Evolutionary conservation across 2,797 vertebrate genomes (phyloP), one percentile per base, ranked within the genome.

Genomic region (Petrocephalus sullivani): DNA sequence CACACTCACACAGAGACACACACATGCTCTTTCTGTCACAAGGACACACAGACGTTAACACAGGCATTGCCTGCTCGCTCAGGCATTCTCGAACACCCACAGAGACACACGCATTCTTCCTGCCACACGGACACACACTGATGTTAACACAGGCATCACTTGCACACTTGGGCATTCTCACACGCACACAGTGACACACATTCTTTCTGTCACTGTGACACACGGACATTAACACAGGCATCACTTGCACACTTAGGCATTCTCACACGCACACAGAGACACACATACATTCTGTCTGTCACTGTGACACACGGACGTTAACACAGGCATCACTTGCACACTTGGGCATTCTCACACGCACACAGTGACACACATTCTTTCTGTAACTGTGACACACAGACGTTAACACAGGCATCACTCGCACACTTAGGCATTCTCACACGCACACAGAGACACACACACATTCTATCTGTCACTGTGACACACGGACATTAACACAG

Each of bases 161-260:
- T 28, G 28, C 64, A 33, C 3, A 14, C 67, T 75, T 1, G 41
- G 4, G 33, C 14, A 41, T 75, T 37, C 67, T 75, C 21, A 28
- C 28, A 64, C 23, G 9, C 94, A 93, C 94, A 92, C 93, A 94
- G 95, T 93, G 93, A 94, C 93, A 95, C 93, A 93, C 93, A 23
- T n/a, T 33, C 16, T 8, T 92, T 95, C 82, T 91, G 92, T 91
- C 86, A 90, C 81, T 87, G 41, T 54, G n/a, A 89, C 60, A 71
- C 53, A 71, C 87, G 85, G 81, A 90, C 84, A 84, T 81, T 93
- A 91, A 93, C 92, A 91, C 92, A 33, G 67, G 67, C 56, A 57
- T 57, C 9, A 14, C 10, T 16, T 57, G 16, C 56, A 16, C 10
- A 16, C 56, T 57, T 3, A 57, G 56, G 16, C 16, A 16, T 57